These are phyloP conservation scores for Tribolium castaneum DNA, from an alignment of 1,140 invertebrate species.

Conservation along the genomic window DNA sequence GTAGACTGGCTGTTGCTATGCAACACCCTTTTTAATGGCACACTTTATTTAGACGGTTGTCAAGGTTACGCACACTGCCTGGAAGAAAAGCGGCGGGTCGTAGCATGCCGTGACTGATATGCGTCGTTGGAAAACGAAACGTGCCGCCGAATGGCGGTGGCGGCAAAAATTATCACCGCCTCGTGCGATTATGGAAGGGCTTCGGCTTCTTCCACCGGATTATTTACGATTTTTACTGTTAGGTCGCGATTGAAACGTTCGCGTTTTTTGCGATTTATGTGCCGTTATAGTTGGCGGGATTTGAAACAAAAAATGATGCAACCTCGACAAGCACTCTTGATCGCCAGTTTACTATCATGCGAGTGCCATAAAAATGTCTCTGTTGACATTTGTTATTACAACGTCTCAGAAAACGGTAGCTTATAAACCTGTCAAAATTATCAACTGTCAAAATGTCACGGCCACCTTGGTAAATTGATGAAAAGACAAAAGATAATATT, in stretches of 20 bases:
- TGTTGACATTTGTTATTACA: not conserved
- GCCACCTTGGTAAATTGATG: not conserved
- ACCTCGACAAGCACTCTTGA: too few relatives aligned
- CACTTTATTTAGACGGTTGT: slow-evolving; percentile 44
- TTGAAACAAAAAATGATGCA: too few relatives aligned
- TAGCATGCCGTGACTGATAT: slow-evolving; percentile 12
- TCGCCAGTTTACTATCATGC: too few relatives aligned
- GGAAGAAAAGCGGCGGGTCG: slow-evolving; percentile 28
- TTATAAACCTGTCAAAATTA: too few relatives aligned
- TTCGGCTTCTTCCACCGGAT: too few relatives aligned
- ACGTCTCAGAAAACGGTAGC: not conserved
- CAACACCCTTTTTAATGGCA: slow-evolving; percentile 43
- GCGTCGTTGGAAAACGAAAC: slow-evolving; percentile 32
- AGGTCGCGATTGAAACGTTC: too few relatives aligned
- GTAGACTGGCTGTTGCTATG: slow-evolving; percentile 43
- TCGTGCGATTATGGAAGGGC: not conserved
- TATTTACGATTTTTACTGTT: too few relatives aligned
- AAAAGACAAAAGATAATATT: too few relatives aligned
- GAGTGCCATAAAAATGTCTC: not conserved
- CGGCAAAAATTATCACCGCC: slow-evolving; percentile 10
- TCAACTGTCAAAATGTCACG: not conserved
- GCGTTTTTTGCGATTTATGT: too few relatives aligned
- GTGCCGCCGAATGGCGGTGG: not conserved
- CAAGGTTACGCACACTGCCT: slow-evolving; percentile 35
- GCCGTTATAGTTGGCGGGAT: too few relatives aligned